A percentile compares a stretch with the other conserved stretches of the same genome.
phyloP scores from a whole-genome alignment of 53 echinoderm and acorn worm species.

The Stichopus horrens region DNA sequence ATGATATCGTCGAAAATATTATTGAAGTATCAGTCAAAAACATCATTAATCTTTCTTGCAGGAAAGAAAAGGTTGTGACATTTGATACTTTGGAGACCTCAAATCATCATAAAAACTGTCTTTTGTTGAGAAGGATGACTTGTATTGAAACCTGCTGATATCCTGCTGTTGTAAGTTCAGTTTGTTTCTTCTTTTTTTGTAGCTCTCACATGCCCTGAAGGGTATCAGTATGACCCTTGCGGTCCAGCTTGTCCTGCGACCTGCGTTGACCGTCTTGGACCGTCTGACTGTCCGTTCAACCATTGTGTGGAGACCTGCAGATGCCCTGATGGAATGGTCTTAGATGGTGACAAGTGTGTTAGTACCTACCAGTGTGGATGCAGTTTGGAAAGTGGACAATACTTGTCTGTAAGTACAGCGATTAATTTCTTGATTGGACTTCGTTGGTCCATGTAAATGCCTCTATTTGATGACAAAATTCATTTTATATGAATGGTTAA shows the following conservation, averaged over 20 bases:
- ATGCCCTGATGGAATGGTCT: slow-evolving; percentile 71
- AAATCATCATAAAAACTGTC: too few species aligned
- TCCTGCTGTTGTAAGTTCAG: neutral
- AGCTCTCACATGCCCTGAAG: slow-evolving; percentile 59
- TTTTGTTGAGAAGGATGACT: too few species aligned
- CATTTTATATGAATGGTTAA: too few species aligned
- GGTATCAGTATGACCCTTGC: slow-evolving; percentile 50
- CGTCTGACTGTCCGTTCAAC: slow-evolving; percentile 35
- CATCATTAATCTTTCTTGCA: too few species aligned
- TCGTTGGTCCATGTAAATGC: too few species aligned
- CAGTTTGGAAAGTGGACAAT: slow-evolving; percentile 54
- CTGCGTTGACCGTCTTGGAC: slow-evolving; percentile 55
- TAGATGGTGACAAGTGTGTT: slow-evolving; percentile 73
- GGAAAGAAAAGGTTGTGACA: too few species aligned
- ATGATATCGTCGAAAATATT: neutral
- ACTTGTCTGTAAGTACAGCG: slow-evolving; percentile 41
- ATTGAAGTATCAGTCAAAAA: too few species aligned
- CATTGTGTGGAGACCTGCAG: slow-evolving; percentile 79
- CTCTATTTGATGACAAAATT: too few species aligned
- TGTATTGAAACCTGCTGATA: too few species aligned
- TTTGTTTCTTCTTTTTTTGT: neutral
- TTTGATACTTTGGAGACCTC: too few species aligned
- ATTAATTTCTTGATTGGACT: too few species aligned
- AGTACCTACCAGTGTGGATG: slow-evolving; percentile 50
- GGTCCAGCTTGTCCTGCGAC: slow-evolving; percentile 62